Conservation (phyloP, 2,888 invertebrate genomes). For the Leucophora obtusa region DNA sequence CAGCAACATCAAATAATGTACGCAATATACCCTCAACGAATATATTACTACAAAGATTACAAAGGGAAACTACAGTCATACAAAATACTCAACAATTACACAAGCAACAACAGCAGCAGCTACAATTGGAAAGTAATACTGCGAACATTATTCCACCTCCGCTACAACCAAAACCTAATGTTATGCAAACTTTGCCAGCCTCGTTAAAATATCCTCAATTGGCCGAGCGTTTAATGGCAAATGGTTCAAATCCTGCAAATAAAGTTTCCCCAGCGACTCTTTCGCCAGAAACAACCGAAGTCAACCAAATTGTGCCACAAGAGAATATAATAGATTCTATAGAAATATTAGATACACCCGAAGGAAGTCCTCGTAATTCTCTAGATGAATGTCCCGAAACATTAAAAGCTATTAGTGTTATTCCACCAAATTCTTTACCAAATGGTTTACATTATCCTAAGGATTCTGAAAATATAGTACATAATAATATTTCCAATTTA, state of each 20-base stretch:
- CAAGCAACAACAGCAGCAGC: conserved; percentile 20
- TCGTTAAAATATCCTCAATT: conserved; percentile 72
- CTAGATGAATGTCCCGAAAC: conserved; percentile 56
- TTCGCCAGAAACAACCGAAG: conserved; percentile 7
- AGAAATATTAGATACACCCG: conserved; percentile 76
- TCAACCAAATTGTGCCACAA: conserved; percentile 10
- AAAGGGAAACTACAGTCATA: conserved; percentile 65
- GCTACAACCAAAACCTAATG: conserved; percentile 62
- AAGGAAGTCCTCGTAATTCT: conserved; percentile 72
- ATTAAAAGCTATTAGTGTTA: conserved; percentile 24
- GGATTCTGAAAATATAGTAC: conserved; percentile 25
- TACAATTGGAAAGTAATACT: conserved; percentile 26
- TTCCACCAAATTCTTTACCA: conserved; percentile 51
- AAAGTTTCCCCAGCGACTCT: conserved; percentile 10
- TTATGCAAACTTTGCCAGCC: conserved; percentile 6
- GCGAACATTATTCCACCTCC: conserved; percentile 49
- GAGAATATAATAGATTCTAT: conserved; percentile 73
- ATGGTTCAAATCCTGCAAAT: conserved; percentile 65
- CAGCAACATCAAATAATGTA: background rate
- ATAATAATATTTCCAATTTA: conserved; percentile 64
- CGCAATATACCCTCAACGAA: conserved; percentile 47
- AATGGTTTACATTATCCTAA: conserved; percentile 60
- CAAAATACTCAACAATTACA: conserved; percentile 61
- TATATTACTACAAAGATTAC: conserved; percentile 65
- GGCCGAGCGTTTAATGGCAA: conserved; percentile 73